These are phyloP conservation scores for Pterocles orientalis DNA, from an alignment of 2,113 vertebrate genomes.

Conservation along the genomic window DNA sequence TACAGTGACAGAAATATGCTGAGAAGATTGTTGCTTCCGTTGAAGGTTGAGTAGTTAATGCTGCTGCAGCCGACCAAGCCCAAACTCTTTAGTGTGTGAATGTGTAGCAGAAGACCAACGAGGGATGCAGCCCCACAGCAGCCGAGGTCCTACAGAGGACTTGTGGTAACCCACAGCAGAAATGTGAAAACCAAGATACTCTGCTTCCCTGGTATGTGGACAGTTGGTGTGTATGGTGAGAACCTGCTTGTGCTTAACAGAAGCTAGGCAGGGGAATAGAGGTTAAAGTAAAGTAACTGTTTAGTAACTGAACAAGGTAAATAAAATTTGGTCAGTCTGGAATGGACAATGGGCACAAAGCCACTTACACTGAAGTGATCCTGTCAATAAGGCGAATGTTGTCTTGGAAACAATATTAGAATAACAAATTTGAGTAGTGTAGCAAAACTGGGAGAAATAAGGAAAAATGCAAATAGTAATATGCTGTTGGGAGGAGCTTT, in stretches of 20 bases:
- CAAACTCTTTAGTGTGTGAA: too few species aligned
- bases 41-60: neutral
- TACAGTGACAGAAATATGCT: neutral
- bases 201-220: neutral
- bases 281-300: neutral
- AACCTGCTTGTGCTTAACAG: rapidly evolving
- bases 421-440: neutral
- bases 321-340: neutral
- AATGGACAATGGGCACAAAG: neutral
- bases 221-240: rapidly evolving
- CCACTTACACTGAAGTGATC: neutral
- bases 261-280: neutral
- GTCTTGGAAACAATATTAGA: neutral
- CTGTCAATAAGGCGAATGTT: rapidly evolving
- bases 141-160: too few species aligned
- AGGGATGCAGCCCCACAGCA: rapidly evolving
- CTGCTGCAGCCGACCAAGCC: neutral
- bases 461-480: neutral
- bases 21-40: neutral
- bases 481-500: neutral
- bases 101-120: neutral
- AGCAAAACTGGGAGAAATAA: neutral
- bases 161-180: neutral
- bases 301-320: neutral
- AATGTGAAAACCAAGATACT: neutral